These are phyloP conservation scores for Frieseomelitta varia DNA, from an alignment of 1,140 invertebrate species.

Conservation along the genomic window DNA sequence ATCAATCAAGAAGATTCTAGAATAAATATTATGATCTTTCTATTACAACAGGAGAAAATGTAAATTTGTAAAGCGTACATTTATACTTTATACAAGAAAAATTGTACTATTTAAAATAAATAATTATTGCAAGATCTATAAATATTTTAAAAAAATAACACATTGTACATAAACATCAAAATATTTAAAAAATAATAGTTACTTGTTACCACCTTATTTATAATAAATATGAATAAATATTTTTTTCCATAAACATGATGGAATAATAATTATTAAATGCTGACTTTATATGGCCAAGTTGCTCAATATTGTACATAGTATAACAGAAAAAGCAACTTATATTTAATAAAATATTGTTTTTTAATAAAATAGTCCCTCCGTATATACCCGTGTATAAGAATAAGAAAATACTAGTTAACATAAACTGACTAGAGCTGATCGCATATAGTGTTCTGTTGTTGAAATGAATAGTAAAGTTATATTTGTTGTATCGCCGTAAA, in stretches of 20 bases:
- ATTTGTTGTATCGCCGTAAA: background rate
- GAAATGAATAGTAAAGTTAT: background rate
- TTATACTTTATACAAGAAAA: slow-evolving; percentile 29
- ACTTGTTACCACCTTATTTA: background rate
- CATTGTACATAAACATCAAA: background rate
- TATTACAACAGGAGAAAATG: slow-evolving; percentile 13
- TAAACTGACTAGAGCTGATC: slow-evolving; percentile 28
- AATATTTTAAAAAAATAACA: slow-evolving; percentile 8
- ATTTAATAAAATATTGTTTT: background rate
- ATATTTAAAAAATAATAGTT: slow-evolving; percentile 4
- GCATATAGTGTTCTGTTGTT: background rate
- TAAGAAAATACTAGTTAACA: slow-evolving; percentile 7
- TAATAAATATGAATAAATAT: slow-evolving; percentile 5
- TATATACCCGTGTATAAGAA: background rate
- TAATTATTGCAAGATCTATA: slow-evolving; percentile 6
- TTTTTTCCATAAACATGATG: slow-evolving; percentile 26
- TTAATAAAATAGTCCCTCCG: background rate
- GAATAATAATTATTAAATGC: background rate
- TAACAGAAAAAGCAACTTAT: background rate
- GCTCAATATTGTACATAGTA: background rate
- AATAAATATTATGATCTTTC: background rate
- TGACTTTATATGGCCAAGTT: background rate
- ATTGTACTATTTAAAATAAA: slow-evolving; percentile 6
- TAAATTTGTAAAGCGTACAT: slow-evolving; percentile 27
- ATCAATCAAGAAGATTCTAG: background rate